Conservation (phyloP, 1,140 invertebrate species). For the Prorops nasuta region DNA sequence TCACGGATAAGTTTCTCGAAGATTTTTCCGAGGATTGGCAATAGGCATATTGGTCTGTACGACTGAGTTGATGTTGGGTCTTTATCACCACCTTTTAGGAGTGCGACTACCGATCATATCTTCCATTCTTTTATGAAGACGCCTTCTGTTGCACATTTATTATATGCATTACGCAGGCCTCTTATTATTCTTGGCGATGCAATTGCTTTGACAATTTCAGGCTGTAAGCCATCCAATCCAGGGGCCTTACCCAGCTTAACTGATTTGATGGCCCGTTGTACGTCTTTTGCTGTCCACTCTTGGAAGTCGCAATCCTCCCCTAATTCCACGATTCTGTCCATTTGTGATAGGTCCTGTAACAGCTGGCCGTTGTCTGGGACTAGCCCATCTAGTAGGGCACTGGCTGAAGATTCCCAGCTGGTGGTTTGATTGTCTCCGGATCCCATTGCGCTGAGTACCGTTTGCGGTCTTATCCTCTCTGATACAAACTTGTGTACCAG, state of each 20-base stretch:
- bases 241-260: conserved; percentile 26
- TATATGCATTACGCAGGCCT: no score
- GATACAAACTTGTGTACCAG: conserved; percentile 9
- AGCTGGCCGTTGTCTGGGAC: not conserved
- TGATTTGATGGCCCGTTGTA: not conserved
- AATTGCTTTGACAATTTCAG: conserved; percentile 28
- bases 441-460: not conserved
- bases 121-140: conserved; percentile 43
- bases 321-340: no score
- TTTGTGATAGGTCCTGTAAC: not conserved
- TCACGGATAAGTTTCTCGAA: conserved; percentile 45
- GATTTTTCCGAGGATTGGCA: conserved; percentile 44
- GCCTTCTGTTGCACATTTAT: no score
- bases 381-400: not conserved
- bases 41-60: conserved; percentile 47
- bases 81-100: conserved; percentile 41
- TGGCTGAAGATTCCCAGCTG: not conserved
- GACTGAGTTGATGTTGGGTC: conserved; percentile 28
- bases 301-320: no score
- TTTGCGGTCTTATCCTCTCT: not conserved
- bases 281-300: not conserved
- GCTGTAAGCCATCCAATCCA: conserved; percentile 31
- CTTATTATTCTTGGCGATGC: no score
- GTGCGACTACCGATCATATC: conserved; percentile 29
- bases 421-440: not conserved